These are phyloP conservation scores for Cryptomyrus ogoouensis DNA, from an alignment of 2,113 vertebrate species.

Conservation along the genomic window DNA sequence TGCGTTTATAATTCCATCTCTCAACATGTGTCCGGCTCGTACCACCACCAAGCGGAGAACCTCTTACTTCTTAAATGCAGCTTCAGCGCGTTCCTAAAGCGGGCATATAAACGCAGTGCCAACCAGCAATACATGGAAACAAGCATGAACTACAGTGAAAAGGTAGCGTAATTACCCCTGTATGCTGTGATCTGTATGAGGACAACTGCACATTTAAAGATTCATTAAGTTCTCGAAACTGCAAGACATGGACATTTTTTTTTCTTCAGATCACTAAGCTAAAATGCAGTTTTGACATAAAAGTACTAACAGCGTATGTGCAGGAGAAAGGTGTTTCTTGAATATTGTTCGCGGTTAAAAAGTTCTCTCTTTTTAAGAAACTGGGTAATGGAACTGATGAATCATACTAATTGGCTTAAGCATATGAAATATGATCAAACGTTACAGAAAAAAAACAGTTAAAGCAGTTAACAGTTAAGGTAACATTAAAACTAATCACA, in stretches of 20 bases:
- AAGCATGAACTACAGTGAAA: not conserved
- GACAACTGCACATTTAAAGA: not conserved
- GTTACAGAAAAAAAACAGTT: not conserved
- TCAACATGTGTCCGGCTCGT: not conserved
- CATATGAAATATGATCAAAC: not conserved
- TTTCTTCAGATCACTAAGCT: not conserved
- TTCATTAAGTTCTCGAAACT: not conserved
- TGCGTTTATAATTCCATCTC: not conserved
- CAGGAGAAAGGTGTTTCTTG: not conserved
- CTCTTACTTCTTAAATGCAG: not conserved
- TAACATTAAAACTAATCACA: not conserved
- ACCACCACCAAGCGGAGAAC: slow-evolving; percentile 18
- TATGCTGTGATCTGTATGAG: not conserved
- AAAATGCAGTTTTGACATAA: not conserved
- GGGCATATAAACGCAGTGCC: not conserved
- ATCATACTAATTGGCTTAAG: not conserved
- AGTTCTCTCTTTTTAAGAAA: not conserved
- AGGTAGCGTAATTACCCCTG: not conserved
- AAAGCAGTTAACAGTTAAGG: not conserved
- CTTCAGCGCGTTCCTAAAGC: not conserved
- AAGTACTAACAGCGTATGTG: not conserved
- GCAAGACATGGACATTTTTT: not conserved
- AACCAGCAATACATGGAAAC: not conserved
- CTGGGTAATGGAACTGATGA: not conserved
- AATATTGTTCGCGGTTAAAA: not conserved